Evolutionary conservation across 2,888 invertebrate genomes (phyloP), one percentile per base, ranked within the genome.

Genomic region (Heteromyza rotundicornis): DNA sequence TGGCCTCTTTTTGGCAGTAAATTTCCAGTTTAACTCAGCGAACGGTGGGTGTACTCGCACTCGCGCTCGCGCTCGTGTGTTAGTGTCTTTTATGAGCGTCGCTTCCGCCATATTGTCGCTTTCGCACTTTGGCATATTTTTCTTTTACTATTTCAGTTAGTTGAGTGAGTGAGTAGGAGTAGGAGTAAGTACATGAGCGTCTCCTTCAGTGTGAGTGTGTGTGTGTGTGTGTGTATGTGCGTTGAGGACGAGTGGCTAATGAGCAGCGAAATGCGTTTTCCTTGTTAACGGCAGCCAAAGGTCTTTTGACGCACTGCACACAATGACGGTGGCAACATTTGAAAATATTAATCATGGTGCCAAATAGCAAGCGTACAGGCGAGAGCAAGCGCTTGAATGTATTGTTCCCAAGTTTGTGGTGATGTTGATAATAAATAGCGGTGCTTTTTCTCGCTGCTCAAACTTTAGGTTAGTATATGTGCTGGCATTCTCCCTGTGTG

Each of bases 201-300:
- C 32, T 8, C 32, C 12, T 32, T 32, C 32, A 5, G 40, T n/a
- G 14, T 10, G 40, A 3, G 8, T 40, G 40, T 40, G 40, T 40
- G 40, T 40, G n/a, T 40, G 40, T 14, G 40, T 40, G 40, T 40
- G 8, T 7, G 40, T 40, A n/a, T 8, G 40, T 40, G 10, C 40
- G 12, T 32, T 32, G 12, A 32, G 32, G 5, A 12, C 32, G 32
- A 5, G 32, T 8, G 10, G 14, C 40, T n/a, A 40, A 40, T 40
- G 40, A 40, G n/a, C 40, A 40, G n/a, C 40, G 14, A 40, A 40
- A 40, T 40, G 40, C 40, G n/a, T 40, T 40, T 40, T 40, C 40
- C 40, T 40, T 40, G 40, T 40, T 3, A n/a, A 40, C 5, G 10
- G 27, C 27, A 27, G 27, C 27, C 27, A 27, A 27, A 27, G 27